Conservation (phyloP, 2,888 invertebrate genomes). For the Eristalis intricaria region DNA sequence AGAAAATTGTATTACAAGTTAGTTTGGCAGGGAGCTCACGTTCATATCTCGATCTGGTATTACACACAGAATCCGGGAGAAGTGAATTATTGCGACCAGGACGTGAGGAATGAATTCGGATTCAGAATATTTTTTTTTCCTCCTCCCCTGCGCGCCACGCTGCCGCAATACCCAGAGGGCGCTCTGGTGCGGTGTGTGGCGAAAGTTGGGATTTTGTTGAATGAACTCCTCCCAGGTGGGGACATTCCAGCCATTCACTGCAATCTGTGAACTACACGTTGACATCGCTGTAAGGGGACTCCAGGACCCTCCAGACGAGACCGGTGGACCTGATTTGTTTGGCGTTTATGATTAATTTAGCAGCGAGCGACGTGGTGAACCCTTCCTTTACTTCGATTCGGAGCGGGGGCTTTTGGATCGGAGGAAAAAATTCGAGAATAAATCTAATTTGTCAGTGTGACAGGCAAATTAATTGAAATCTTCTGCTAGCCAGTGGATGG, state of each 20-base stretch:
- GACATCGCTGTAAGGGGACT: constrained; percentile 14
- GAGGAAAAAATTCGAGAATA: constrained; percentile 12
- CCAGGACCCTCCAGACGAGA: not conserved
- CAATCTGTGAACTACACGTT: constrained; percentile 58
- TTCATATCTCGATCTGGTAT: constrained; percentile 64
- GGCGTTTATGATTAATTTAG: constrained; percentile 68
- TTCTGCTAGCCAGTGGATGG: not conserved
- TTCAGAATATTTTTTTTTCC: not conserved
- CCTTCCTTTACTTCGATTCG: constrained; percentile 17
- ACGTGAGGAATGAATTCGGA: constrained; percentile 66
- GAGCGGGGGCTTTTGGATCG: not conserved
- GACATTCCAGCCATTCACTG: constrained; percentile 38
- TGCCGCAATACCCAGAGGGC: not conserved
- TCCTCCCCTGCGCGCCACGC: not conserved
- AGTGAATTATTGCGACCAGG: constrained; percentile 68
- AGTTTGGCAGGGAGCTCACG: constrained; percentile 69
- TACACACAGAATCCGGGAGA: constrained; percentile 58
- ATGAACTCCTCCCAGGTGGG: constrained; percentile 47
- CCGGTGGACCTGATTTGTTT: constrained; percentile 47
- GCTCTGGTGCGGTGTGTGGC: not conserved
- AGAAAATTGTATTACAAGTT: constrained; percentile 67
- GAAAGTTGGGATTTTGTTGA: constrained; percentile 37
- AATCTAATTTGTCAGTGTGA: constrained; percentile 50
- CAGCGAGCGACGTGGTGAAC: constrained; percentile 38
- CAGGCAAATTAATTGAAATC: constrained; percentile 57